Percentiles rank a stretch among this genome's conserved stretches.
Conservation (phyloP, 2,888 invertebrate species). For the Drosophila testacea region DNA sequence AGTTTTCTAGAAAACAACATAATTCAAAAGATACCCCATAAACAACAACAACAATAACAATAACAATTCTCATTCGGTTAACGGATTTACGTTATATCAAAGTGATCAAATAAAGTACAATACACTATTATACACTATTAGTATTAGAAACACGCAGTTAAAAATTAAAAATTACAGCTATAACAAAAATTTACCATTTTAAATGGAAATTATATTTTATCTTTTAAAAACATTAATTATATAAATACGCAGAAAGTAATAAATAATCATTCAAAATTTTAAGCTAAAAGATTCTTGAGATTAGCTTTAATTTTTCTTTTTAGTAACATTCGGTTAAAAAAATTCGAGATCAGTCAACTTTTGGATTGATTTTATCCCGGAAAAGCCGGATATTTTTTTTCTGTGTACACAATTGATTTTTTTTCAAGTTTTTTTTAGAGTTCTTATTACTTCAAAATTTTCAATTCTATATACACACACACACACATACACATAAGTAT, state of each 20-base stretch:
- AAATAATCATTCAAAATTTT: too few species aligned
- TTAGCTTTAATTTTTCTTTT: too few species aligned
- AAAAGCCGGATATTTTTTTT: too few species aligned
- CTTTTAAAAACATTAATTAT: not conserved
- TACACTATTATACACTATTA: not conserved
- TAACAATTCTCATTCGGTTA: not conserved
- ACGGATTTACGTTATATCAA: conserved; percentile 8
- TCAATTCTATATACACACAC: not conserved
- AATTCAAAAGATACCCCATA: not conserved
- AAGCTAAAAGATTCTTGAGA: too few species aligned
- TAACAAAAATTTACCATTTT: not conserved
- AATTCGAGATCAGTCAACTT: too few species aligned
- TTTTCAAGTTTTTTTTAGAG: not conserved
- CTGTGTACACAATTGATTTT: not conserved
- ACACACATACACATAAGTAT: not conserved
- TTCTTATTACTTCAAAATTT: not conserved
- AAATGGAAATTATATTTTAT: not conserved
- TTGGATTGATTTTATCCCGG: too few species aligned
- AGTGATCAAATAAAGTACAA: conserved; percentile 8
- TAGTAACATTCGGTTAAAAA: too few species aligned
- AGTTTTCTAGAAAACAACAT: conserved; percentile 1
- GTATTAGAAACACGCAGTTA: too few species aligned
- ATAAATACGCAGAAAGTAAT: too few species aligned
- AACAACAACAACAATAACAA: not conserved
- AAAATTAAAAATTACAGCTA: too few species aligned